Percentiles rank a stretch among this genome's conserved stretches.
These are phyloP conservation scores for Oophaga sylvatica DNA, from an alignment of 2,797 vertebrate species.

Conservation along the genomic window DNA sequence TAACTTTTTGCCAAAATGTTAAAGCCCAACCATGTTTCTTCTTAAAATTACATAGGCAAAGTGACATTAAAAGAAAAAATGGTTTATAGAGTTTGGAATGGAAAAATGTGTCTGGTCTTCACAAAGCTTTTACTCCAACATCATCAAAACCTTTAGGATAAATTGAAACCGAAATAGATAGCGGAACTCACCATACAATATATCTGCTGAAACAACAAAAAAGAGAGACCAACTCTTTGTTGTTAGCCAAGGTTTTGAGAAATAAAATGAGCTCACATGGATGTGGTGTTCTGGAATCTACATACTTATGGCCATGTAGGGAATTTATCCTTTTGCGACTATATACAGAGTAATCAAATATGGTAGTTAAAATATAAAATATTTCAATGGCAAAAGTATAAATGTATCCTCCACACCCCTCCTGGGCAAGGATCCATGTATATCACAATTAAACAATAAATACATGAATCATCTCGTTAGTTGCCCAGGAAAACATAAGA, in stretches of 20 bases:
- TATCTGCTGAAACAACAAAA: neutral
- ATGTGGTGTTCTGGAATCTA: neutral
- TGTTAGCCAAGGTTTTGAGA: neutral
- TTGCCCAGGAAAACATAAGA: neutral
- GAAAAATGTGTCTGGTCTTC: neutral
- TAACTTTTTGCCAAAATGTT: too few species aligned
- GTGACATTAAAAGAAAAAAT: neutral
- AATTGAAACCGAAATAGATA: too few species aligned
- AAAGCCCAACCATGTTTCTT: too few species aligned
- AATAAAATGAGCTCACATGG: neutral
- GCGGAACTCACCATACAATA: too few species aligned
- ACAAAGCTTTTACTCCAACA: neutral
- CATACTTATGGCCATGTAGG: neutral
- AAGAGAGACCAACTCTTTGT: neutral
- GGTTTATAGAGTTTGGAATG: neutral
- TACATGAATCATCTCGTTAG: slow-evolving; percentile 2
- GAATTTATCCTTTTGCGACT: neutral
- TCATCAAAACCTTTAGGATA: too few species aligned
- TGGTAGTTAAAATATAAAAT: neutral
- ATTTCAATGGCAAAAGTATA: neutral
- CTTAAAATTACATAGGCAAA: neutral
- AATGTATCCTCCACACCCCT: neutral
- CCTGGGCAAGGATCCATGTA: neutral
- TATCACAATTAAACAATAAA: slow-evolving; percentile 16
- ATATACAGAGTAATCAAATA: neutral